Evolutionary conservation across 2,888 invertebrate species (phyloP), one percentile per base, ranked within the genome.

Genomic region (Pristionchus arcanus): DNA sequence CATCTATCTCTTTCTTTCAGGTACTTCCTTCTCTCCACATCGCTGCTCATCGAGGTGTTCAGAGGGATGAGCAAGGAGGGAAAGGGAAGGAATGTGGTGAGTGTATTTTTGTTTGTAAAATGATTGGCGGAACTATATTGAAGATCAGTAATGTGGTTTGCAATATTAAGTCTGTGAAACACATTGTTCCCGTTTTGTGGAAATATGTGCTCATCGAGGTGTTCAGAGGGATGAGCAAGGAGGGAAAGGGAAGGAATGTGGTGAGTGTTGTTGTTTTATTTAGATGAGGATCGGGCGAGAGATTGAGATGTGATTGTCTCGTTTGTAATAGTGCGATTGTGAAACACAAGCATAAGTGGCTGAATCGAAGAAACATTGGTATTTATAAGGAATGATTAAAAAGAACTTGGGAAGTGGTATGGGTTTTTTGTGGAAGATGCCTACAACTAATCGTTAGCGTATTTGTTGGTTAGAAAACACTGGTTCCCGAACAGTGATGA

Each of bases 21-120:
- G 87, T 87, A 68, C 68, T 87, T 87, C 59, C 68, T 87, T n/a
- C 66, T 87, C 37, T 66, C 85, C n/a, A 55, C 87, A 37, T 66
- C 87, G 3, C 66, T 87, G 42, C 31, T 87, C 42, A 25, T 85
- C 34, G 85, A 85, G 19, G n/a, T 85, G 59, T 85, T 25, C n/a
- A 28, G 55, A 31, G 37, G 25, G 3, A 19, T 21, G n/a, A 55
- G 59, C 59, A 85, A 59, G 34, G 59, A 31, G n/a, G 63, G 19
- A 31, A 59, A 31, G 25, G 34, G 37, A 63, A 25, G 37, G 25
- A 21, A 21, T 4, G 31, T 59, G 28, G 63, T 85, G 25, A 21
- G 85, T 55, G 25, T 68, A 42, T 25, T 87, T 59, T 49, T 66
- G 11, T 49, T 49, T 49, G n/a, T n/a, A n/a, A n/a, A n/a, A n/a